These are phyloP conservation scores for Adineta ricciae DNA, from an alignment of 2,888 invertebrate genomes.

Conservation along the genomic window DNA sequence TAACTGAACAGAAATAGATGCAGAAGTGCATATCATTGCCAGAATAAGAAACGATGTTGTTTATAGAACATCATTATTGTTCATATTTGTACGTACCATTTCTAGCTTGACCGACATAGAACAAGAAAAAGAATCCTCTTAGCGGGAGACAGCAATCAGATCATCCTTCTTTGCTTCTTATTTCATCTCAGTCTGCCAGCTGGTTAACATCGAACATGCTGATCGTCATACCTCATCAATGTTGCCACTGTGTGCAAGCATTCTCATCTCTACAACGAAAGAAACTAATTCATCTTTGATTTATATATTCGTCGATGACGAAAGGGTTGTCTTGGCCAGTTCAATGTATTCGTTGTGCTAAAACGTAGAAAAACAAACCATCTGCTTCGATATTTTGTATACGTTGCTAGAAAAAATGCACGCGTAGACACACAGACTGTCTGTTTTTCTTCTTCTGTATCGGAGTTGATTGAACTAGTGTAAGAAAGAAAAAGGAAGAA, in stretches of 20 bases:
- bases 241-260: background rate
- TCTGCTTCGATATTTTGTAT: background rate
- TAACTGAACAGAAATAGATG: background rate
- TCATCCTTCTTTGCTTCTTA: background rate
- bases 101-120: background rate
- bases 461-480: background rate
- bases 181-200: conserved; percentile 1
- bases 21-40: background rate
- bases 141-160: background rate
- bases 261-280: background rate
- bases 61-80: conserved; percentile 1
- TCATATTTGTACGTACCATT: background rate
- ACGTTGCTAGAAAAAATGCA: background rate
- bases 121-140: background rate
- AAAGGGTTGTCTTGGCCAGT: background rate
- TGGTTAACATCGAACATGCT: conserved; percentile 9
- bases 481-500: background rate
- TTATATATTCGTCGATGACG: background rate
- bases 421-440: background rate
- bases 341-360: background rate
- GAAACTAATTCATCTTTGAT: background rate
- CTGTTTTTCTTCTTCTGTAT: background rate
- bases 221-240: background rate
- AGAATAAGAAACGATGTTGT: background rate
- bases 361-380: background rate